Evolutionary conservation across 1,140 invertebrate species (phyloP).

Genomic region (Triops longicaudatus): DNA sequence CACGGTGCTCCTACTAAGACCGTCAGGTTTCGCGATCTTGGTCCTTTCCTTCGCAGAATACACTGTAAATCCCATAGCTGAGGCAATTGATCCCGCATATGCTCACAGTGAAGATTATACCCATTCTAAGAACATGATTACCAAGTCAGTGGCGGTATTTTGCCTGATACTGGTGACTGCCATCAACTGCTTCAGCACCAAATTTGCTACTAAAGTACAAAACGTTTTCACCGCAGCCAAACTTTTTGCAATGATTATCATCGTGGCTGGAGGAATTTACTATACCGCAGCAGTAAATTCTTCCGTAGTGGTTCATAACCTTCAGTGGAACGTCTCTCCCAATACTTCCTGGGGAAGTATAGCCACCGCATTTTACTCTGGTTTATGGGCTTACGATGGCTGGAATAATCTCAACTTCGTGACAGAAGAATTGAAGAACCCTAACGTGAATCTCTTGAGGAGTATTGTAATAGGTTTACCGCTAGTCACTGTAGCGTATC

Average conservation of each 20-base stretch:
- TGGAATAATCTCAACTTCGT: conserved; percentile 58
- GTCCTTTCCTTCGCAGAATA: conserved; percentile 52
- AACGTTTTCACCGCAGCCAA: conserved; percentile 43
- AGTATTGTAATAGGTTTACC: conserved; percentile 53
- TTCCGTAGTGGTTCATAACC: neutral
- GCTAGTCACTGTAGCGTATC: conserved; percentile 51
- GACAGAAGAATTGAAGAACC: conserved; percentile 58
- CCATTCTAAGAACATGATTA: neutral
- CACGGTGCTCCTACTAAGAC: conserved; percentile 37
- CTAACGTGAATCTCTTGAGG: conserved; percentile 52
- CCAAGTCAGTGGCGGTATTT: neutral
- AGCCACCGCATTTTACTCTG: conserved; percentile 46
- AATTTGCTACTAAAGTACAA: conserved; percentile 42
- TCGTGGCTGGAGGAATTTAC: conserved; percentile 40
- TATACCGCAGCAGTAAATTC: conserved; percentile 33
- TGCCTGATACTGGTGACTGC: conserved; percentile 37
- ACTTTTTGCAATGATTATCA: conserved; percentile 40
- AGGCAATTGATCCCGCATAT: conserved; percentile 36
- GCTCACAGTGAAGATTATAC: neutral
- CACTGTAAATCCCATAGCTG: conserved; percentile 53
- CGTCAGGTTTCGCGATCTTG: conserved; percentile 35
- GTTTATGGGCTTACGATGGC: conserved; percentile 46
- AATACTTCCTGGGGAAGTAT: conserved; percentile 38
- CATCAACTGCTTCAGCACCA: conserved; percentile 44
- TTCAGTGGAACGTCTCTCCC: neutral